Base-by-base conservation (phyloP, 2,888 invertebrate species). In the Automeris io region DNA sequence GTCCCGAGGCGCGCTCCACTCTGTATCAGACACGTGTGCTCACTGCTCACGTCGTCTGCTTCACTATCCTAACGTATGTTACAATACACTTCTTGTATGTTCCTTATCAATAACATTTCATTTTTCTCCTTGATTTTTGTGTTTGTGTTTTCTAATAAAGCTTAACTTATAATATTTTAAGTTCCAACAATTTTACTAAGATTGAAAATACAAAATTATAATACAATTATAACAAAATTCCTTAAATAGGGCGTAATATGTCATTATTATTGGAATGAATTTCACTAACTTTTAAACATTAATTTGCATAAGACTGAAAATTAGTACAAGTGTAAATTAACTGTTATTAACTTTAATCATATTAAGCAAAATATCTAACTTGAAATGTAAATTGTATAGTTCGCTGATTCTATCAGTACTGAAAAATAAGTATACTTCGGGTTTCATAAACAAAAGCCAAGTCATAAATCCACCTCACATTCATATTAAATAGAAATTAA, bases 11-110 rank as follows among this genome's bases (percentile, higher is more conserved):
- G 47, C 47, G 52, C 73, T 62, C 63, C 73, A 64, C 56, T 72
- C 78, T 76, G 76, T 70, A 76, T 74, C 71, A 75, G 71, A 77
- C 57, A 74, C 65, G 73, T 61, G 64, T 59, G 61, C 55, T 63
- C 21, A 22, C 33, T 22, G 33, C 22, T 34, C 65, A 71, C 63
- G 58, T 64, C 65, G 61, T 66, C 68, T 67, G 59, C 65, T 57
- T 59, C 58, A 57, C 52, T 57, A 49, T 61, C 57, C 51, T 47
- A 13, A 29, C 35, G 19, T 18, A 37, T 23, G 35, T 13, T 24
- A 19, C 29, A 37, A 26, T 11, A 26, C 11, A 29, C 8, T 16
- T n/a, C 29, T 29, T 29, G 29, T 57, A 52, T 54, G 52, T 52
- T 52, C 48, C 50, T 54, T 57, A 56, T 55, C 57, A 43, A 58